Percentiles rank a stretch among this genome's conserved stretches.
These are phyloP conservation scores for Typhlichthys subterraneus DNA, from an alignment of 2,797 vertebrate species.

Conservation along the genomic window DNA sequence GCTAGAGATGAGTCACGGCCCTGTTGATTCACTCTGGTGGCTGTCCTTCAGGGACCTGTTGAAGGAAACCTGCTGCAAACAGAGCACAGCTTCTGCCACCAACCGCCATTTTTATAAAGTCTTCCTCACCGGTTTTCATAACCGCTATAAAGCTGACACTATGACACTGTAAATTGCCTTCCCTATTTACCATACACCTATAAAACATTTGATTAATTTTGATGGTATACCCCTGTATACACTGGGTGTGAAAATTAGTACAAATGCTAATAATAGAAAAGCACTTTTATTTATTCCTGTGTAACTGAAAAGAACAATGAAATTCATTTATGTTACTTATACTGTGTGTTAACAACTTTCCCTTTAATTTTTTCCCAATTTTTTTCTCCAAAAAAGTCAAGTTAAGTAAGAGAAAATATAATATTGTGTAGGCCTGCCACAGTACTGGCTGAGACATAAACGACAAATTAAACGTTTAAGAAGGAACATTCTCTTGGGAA, in stretches of 20 bases:
- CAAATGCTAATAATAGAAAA: slow-evolving; percentile 55
- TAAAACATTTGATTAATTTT: slow-evolving; percentile 3
- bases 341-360: slow-evolving; percentile 1
- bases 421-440: slow-evolving; percentile 50
- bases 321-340: slow-evolving; percentile 43
- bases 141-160: neutral
- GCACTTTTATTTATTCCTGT: slow-evolving; percentile 63
- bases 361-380: slow-evolving; percentile 25
- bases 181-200: neutral
- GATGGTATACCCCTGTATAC: neutral
- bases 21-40: slow-evolving; percentile 10
- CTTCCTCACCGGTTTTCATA: slow-evolving; percentile 23
- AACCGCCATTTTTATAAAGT: slow-evolving; percentile 15
- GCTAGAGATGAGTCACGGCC: neutral
- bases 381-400: slow-evolving; percentile 8
- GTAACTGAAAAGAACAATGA: slow-evolving; percentile 59
- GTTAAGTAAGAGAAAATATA: slow-evolving; percentile 70
- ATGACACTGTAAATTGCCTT: slow-evolving; percentile 14
- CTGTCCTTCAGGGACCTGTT: slow-evolving; percentile 7
- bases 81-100: slow-evolving; percentile 35
- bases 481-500: slow-evolving; percentile 62
- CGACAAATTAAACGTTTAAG: slow-evolving; percentile 58
- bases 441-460: slow-evolving; percentile 56
- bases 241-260: slow-evolving; percentile 34
- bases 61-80: slow-evolving; percentile 19